Evolutionary conservation across 2,888 invertebrate species (phyloP).

Genomic region (Cheilosia vulpina): DNA sequence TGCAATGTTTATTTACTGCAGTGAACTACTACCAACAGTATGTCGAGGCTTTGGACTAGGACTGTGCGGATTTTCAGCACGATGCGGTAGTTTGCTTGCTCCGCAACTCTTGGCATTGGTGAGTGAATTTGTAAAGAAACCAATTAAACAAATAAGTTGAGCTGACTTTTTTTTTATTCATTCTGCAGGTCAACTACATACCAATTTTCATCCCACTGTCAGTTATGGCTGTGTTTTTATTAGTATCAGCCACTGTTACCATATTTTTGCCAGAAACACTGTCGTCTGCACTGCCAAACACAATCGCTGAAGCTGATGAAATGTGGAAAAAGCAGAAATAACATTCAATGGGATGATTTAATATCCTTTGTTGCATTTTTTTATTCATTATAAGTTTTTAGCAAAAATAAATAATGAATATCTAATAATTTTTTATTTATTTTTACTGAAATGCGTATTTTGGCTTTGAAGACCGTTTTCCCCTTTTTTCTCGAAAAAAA

Average conservation of each 20-base stretch:
- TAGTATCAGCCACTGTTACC: conserved; percentile 74
- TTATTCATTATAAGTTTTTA: too few relatives aligned
- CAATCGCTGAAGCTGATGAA: conserved; percentile 73
- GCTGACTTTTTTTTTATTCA: not conserved
- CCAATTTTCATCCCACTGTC: conserved; percentile 73
- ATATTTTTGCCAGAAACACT: conserved; percentile 76
- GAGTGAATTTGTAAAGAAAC: conserved; percentile 47
- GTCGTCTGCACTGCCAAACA: conserved; percentile 72
- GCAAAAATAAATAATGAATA: too few relatives aligned
- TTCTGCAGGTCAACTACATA: conserved; percentile 35
- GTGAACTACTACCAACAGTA: conserved; percentile 83
- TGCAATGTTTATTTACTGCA: conserved; percentile 82
- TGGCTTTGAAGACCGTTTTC: too few relatives aligned
- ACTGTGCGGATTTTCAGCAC: conserved; percentile 84
- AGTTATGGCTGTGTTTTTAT: conserved; percentile 67
- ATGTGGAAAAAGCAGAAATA: conserved; percentile 62
- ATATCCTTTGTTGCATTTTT: too few relatives aligned
- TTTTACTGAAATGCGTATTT: too few relatives aligned
- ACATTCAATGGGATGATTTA: not conserved
- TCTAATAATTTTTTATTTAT: too few relatives aligned
- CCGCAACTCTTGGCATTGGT: conserved; percentile 78
- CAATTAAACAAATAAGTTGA: not conserved
- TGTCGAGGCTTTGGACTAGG: conserved; percentile 83
- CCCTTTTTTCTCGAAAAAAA: too few relatives aligned
- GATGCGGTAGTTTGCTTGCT: conserved; percentile 84